phyloP scores from a whole-genome alignment of 2,888 invertebrate genomes.

The Metopia argyrocephala region DNA sequence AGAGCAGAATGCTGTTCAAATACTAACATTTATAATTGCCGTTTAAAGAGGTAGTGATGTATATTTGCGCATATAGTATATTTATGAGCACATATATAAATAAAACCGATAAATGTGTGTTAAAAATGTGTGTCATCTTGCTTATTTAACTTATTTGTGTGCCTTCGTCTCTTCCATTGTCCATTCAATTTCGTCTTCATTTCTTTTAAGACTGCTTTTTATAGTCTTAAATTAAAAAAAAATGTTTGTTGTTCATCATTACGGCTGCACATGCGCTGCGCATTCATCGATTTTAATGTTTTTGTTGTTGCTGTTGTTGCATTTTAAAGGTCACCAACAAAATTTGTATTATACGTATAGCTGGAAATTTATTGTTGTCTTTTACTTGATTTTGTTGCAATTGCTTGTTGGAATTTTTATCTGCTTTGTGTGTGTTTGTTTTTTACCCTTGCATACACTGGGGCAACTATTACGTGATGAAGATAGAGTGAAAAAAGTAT shows the following conservation, averaged over 20 bases:
- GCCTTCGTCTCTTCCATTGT: not conserved
- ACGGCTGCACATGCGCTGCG: not conserved
- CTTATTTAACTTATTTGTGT: not conserved
- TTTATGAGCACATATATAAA: not conserved
- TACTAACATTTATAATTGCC: no score
- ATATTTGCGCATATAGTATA: not conserved
- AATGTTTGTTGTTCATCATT: slow-evolving; percentile 24
- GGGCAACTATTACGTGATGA: no score
- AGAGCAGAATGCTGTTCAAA: no score
- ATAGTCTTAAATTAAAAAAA: not conserved
- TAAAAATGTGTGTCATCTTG: slow-evolving; percentile 21
- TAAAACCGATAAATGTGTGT: slow-evolving; percentile 37
- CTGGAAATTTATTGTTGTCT: not conserved
- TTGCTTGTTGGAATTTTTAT: not conserved
- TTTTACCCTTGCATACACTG: not conserved
- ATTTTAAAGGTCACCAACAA: slow-evolving; percentile 56
- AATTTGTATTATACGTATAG: slow-evolving; percentile 37
- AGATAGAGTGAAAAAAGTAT: no score
- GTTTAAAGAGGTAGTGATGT: slow-evolving; percentile 7
- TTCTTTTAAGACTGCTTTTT: not conserved
- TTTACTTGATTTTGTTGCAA: not conserved
- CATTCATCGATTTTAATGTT: not conserved
- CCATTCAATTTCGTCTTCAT: not conserved
- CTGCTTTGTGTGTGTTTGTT: not conserved
- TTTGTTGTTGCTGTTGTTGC: slow-evolving; percentile 18